phyloP scores from a whole-genome alignment of 2,888 invertebrate genomes.

The Caenorhabditis parvicauda region DNA sequence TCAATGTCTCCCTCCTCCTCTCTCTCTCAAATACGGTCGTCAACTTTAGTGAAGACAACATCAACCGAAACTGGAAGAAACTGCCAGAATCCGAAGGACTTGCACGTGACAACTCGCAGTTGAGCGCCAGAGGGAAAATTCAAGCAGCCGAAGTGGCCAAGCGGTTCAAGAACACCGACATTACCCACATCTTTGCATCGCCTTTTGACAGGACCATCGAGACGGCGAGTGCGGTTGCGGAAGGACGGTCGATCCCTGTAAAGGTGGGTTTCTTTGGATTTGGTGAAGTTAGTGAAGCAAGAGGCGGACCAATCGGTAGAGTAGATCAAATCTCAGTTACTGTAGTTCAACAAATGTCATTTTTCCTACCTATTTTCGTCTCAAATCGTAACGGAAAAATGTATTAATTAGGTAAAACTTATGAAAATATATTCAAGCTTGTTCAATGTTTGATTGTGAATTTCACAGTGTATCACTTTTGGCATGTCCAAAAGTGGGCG shows the following conservation, averaged over 20 bases:
- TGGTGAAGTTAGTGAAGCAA: no score
- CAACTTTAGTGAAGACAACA: slow-evolving; percentile 36
- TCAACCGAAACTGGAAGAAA: slow-evolving; percentile 34
- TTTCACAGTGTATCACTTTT: background rate
- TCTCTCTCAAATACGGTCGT: no score
- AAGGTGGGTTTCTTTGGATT: slow-evolving; percentile 40
- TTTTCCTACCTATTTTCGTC: background rate
- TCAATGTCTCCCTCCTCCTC: no score
- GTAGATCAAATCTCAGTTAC: no score
- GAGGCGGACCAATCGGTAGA: no score
- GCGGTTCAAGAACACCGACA: slow-evolving; percentile 43
- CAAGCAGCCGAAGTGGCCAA: slow-evolving; percentile 48
- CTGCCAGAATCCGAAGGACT: slow-evolving; percentile 24
- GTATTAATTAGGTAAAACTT: no score
- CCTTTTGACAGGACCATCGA: slow-evolving; percentile 59
- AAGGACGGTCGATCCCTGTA: slow-evolving; percentile 38
- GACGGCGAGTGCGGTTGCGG: slow-evolving; percentile 47
- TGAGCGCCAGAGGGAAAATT: slow-evolving; percentile 45
- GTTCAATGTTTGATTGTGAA: background rate
- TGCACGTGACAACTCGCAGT: slow-evolving; percentile 51
- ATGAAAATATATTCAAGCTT: background rate
- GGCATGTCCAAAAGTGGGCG: no score
- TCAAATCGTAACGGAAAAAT: no score
- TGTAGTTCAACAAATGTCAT: background rate
- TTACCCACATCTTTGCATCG: slow-evolving; percentile 53